These are phyloP conservation scores for Stomatorhinus walkeri DNA, from an alignment of 2,797 vertebrate genomes.

Conservation along the genomic window DNA sequence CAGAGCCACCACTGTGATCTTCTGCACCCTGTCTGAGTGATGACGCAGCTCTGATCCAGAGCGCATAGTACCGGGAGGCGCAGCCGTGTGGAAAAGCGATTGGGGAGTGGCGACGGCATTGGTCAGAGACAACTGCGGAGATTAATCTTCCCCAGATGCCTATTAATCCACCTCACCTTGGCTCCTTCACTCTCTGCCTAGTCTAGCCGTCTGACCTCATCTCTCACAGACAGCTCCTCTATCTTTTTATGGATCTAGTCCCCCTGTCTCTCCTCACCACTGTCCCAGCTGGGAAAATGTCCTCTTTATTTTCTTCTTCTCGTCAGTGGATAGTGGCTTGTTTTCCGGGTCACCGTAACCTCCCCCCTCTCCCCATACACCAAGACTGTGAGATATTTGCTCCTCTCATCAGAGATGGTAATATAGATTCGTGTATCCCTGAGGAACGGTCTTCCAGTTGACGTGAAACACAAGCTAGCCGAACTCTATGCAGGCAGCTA, in stretches of 20 bases:
- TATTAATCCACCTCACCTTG: constrained; percentile 6
- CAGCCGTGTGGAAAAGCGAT: background rate
- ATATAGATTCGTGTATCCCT: constrained; percentile 35
- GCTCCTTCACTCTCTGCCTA: background rate
- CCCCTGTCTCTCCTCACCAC: background rate
- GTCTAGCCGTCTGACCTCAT: constrained; percentile 1
- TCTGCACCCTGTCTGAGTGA: background rate
- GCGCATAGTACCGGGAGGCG: too few species aligned
- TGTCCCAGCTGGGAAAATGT: background rate
- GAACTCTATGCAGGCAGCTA: constrained; percentile 42
- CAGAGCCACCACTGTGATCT: background rate
- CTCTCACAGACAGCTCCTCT: background rate
- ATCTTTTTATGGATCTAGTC: constrained; percentile 1
- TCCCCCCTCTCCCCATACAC: background rate
- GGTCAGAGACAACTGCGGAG: background rate
- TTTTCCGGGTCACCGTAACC: background rate
- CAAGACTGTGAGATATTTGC: background rate
- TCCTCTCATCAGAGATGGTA: constrained; percentile 31
- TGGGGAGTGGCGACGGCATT: background rate
- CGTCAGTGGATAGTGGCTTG: background rate
- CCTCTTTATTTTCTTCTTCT: background rate
- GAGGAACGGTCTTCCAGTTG: constrained; percentile 38
- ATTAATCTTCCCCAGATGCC: constrained; percentile 16
- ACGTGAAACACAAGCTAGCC: constrained; percentile 36
- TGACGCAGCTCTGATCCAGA: background rate